A percentile compares a stretch with the other conserved stretches of the same genome.
phyloP scores from a whole-genome alignment of 2,797 vertebrate genomes.

The Pogoniulus pusillus region DNA sequence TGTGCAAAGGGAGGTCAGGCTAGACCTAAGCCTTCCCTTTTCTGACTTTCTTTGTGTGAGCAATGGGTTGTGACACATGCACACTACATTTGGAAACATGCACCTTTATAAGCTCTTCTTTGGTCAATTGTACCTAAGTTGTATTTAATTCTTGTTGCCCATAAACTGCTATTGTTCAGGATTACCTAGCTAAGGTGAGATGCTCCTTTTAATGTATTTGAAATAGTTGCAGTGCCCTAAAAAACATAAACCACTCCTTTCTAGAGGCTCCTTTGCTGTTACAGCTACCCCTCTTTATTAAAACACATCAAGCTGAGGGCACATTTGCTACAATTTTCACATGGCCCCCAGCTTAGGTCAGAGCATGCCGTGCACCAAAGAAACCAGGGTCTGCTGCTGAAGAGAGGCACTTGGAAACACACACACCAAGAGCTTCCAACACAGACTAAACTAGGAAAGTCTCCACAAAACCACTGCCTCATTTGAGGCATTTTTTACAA shows the following conservation, averaged over 20 bases:
- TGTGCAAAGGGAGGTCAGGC: background rate
- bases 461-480: background rate
- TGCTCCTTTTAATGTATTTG: constrained; percentile 56
- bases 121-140: constrained; percentile 61
- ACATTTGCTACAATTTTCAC: background rate
- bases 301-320: constrained; percentile 6
- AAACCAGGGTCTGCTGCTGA: background rate
- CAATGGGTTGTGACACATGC: background rate
- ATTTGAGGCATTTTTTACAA: background rate
- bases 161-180: constrained; percentile 63
- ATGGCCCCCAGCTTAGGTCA: background rate
- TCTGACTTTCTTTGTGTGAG: background rate
- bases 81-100: background rate
- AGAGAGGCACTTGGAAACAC: background rate
- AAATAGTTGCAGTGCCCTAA: constrained; percentile 63
- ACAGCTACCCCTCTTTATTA: constrained; percentile 37
- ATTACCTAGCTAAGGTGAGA: constrained; percentile 62
- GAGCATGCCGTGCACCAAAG: background rate
- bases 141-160: constrained; percentile 53
- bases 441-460: background rate
- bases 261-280: constrained; percentile 31
- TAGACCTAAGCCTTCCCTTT: background rate
- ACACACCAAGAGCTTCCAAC: background rate
- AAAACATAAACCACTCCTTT: constrained; percentile 13
- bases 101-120: constrained; percentile 62